Evolutionary conservation across 2,888 invertebrate genomes (phyloP), one percentile per base, ranked within the genome.

Genomic region (Lasioglossum leucozonium): DNA sequence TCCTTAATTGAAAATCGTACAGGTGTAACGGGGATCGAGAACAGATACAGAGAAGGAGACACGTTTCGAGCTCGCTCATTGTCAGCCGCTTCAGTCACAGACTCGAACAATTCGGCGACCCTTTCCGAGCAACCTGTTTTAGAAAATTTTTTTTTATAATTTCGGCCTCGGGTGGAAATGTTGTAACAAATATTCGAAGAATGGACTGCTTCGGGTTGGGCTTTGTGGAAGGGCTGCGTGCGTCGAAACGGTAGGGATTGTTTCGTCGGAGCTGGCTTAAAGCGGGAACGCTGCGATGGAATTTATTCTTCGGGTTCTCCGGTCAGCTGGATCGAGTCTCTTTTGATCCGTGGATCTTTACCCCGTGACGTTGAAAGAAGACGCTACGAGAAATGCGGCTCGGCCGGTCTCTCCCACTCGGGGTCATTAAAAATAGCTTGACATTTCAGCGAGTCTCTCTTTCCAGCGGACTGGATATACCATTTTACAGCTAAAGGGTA

Each of bases 391-490:
- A 4, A 58, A 58, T 40, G 16, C 16, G 26, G 22, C 37, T 47
- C 26, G 22, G 16, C 62, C 6, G 26, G 13, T 22, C 73, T 10
- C 51, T 37, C 47, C 47, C 75, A 75, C 51, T 55, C 13, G 76
- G 6, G 34, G 65, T 47, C 26, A 51, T 74, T 74, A 40, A 67
- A 51, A 65, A 67, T 40, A 79, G 18, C 44, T 11, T 74, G 79
- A 79, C 74, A 74, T 79, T 51, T 65, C 65, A 65, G 44, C 30
- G 65, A 51, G 65, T 65, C 44, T 71, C 26, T 13, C 47, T 30
- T 76, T 16, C 47, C 26, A 37, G 30, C 11, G 44, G 26, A 13
- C n/a, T 47, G 40, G 76, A 47, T 67, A 47, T 67, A n/a, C n/a
- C 40, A 30, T 42, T 58, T 58, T n/a, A 4, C 30, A 11, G 55